Evolutionary conservation across 2,797 vertebrate genomes (phyloP), one percentile per base, ranked within the genome.

Genomic region (Cryptoblepharus egeriae): DNA sequence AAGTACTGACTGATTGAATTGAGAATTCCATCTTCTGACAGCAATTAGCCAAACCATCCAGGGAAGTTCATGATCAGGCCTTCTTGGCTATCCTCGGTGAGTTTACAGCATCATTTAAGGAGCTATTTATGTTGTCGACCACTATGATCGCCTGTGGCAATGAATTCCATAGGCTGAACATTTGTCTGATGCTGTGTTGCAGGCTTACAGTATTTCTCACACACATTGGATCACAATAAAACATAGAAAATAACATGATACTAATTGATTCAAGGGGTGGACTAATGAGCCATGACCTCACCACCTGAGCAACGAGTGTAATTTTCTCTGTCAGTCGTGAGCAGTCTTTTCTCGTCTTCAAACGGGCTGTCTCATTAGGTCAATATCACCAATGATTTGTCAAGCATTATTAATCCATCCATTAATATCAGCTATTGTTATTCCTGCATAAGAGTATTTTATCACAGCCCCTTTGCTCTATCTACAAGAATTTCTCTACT

Each of bases 201-300:
- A 42, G 45, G n/a, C 75, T 18, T 77, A n/a, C n/a, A n/a, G n/a
- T n/a, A 42, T 68, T 58, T 74, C 77, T 57, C 28, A 18, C 49
- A 71, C 82, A 73, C 28, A 5, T 74, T 65, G 61, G 69, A 57
- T 73, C 35, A 16, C 1, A 37, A 73, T 57, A 79, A 72, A 84
- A 79, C 70, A 79, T 74, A 74, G 67, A 73, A 79, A 84, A 52
- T 58, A 84, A 60, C 82, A 79, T 67, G 82, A 45, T 74, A 78
- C 30, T 84, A 78, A 73, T 79, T 65, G 24, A 57, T 49, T 49
- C 75, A 49, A 1, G 52, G 76, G 22, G 45, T 16, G 24, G 49
- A 73, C 67, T 83, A 83, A 79, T 74, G 82, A 79, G 61, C 61
- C 22, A 9, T 35, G 42, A 60, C 49, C 63, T 35, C 18, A 10